Percentiles rank a stretch among this genome's conserved stretches.
phyloP scores from a whole-genome alignment of 2,113 vertebrate genomes.

The Willisornis vidua region DNA sequence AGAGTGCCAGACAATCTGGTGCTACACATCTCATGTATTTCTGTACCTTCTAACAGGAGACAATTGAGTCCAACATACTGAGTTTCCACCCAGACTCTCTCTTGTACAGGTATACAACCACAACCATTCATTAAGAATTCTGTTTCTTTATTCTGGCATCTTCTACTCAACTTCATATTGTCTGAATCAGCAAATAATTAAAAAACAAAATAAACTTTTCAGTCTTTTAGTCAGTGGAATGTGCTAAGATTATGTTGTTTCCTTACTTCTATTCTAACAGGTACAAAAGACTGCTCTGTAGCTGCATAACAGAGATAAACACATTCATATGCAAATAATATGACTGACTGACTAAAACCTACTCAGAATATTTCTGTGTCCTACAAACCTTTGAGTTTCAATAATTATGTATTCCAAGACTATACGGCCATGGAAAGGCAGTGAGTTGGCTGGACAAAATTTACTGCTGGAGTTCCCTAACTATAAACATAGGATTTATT shows the following conservation, averaged over 20 bases:
- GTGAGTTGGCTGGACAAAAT: neutral
- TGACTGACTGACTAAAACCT: neutral
- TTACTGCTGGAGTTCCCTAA: neutral
- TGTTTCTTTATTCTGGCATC: conserved; percentile 21
- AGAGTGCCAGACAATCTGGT: neutral
- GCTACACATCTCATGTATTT: neutral
- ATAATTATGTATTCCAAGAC: neutral
- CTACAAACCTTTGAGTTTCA: neutral
- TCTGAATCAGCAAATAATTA: conserved; percentile 14
- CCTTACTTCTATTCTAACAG: neutral
- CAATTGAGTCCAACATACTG: neutral
- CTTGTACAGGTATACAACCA: neutral
- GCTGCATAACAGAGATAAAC: neutral
- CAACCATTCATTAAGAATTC: neutral
- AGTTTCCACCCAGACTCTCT: neutral
- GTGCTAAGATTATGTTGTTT: neutral
- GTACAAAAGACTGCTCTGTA: conserved; percentile 3
- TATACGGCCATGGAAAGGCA: neutral
- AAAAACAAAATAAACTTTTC: conserved; percentile 9
- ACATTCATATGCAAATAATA: neutral
- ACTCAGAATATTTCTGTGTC: neutral
- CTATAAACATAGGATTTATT: neutral
- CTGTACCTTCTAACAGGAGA: neutral
- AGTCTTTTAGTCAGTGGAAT: neutral
- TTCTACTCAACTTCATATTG: neutral